Evolutionary conservation across 2,797 vertebrate species (phyloP).

Genomic region (Pygocentrus nattereri): DNA sequence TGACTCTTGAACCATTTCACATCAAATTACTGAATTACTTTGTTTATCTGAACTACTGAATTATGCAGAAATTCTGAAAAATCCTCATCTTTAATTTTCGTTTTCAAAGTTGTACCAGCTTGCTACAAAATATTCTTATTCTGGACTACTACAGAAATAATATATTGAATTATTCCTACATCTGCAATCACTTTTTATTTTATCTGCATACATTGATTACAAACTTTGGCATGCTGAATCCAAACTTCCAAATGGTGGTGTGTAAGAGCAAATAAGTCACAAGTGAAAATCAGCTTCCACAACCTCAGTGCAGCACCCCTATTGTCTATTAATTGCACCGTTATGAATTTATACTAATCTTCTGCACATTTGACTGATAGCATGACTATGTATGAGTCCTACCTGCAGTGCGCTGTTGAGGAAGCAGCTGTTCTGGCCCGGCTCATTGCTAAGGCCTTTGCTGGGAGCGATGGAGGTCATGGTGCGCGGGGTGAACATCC

Average conservation of each 20-base stretch:
- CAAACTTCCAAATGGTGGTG: too few species aligned
- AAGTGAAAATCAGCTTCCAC: neutral
- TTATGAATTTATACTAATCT: neutral
- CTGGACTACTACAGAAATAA: too few species aligned
- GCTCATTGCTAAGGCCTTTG: slow-evolving; percentile 97
- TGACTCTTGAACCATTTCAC: too few species aligned
- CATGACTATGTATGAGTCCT: slow-evolving; percentile 60
- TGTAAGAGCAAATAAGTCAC: neutral
- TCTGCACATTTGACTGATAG: neutral
- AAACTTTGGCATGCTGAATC: too few species aligned
- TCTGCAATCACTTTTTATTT: too few species aligned
- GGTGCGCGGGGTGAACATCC: slow-evolving; percentile 88
- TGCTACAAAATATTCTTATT: too few species aligned
- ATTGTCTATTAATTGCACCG: neutral
- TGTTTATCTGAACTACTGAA: too few species aligned
- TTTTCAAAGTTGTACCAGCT: too few species aligned
- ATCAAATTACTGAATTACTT: too few species aligned
- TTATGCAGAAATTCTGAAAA: too few species aligned
- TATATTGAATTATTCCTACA: neutral
- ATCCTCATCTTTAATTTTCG: too few species aligned
- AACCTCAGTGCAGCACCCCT: neutral
- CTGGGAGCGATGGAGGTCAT: slow-evolving; percentile 95
- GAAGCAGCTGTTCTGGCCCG: slow-evolving; percentile 99
- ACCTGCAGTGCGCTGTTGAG: slow-evolving; percentile 97
- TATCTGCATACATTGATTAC: too few species aligned